Conservation (phyloP, 2,797 vertebrate species). For the Sphaeramia orbicularis region DNA sequence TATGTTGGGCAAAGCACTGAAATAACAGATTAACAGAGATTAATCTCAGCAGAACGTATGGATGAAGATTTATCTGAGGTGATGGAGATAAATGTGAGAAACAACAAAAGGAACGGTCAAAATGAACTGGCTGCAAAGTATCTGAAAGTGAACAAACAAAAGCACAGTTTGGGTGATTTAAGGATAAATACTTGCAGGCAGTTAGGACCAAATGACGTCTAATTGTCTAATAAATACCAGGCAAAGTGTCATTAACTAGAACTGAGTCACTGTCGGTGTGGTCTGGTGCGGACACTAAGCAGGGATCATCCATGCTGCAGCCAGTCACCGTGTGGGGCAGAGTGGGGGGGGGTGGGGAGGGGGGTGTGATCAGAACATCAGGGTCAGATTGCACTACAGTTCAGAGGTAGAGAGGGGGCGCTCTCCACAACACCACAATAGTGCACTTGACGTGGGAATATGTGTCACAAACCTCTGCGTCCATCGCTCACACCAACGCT, state of each 20-base stretch:
- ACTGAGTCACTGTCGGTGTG: constrained; percentile 26
- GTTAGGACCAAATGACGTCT: background rate
- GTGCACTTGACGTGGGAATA: constrained; percentile 44
- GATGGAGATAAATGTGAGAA: constrained; percentile 23
- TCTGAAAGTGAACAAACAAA: background rate
- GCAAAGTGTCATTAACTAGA: background rate
- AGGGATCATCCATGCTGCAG: constrained; percentile 29
- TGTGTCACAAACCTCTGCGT: constrained; percentile 90
- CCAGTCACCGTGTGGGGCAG: constrained; percentile 1
- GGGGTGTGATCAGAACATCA: constrained; percentile 1
- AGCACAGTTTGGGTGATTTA: background rate
- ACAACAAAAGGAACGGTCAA: background rate
- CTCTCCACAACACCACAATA: constrained; percentile 54
- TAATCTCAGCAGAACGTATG: constrained; percentile 2
- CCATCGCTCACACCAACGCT: constrained; percentile 90
- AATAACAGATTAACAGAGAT: constrained; percentile 47
- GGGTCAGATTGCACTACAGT: constrained; percentile 59
- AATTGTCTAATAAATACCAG: background rate
- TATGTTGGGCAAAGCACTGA: constrained; percentile 96
- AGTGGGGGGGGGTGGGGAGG: constrained; percentile 19
- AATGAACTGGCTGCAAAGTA: background rate
- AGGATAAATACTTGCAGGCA: constrained; percentile 15
- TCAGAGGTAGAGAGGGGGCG: constrained; percentile 41
- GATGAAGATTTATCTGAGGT: background rate
- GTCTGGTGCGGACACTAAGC: constrained; percentile 15